Evolutionary conservation across 2,113 vertebrate species (phyloP).

Genomic region (Catharus bicknelli): DNA sequence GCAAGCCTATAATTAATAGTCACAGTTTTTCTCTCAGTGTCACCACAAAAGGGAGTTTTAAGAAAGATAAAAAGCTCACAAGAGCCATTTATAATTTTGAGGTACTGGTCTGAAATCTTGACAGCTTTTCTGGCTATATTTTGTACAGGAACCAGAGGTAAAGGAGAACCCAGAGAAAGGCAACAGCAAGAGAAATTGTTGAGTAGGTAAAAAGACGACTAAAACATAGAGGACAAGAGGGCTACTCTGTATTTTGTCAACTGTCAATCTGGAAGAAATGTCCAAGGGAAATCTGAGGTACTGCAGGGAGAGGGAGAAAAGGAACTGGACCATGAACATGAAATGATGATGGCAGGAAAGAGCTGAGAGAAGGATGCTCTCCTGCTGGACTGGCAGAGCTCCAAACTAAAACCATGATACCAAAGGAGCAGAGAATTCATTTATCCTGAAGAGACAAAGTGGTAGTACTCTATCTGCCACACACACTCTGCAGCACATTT

Average conservation of each 20-base stretch:
- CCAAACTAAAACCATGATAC: neutral
- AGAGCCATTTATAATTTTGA: neutral
- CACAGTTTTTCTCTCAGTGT: neutral
- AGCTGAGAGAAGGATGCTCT: rapidly evolving
- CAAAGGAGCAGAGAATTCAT: neutral
- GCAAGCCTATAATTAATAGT: neutral
- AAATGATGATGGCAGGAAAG: neutral
- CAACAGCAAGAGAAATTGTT: neutral
- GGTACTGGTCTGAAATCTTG: neutral
- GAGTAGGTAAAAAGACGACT: neutral
- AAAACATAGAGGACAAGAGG: neutral
- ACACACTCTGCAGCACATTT: neutral
- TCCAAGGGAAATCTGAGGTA: neutral
- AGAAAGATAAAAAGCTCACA: neutral
- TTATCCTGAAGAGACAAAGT: neutral
- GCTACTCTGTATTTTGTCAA: neutral
- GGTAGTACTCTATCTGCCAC: neutral
- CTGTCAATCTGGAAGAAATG: neutral
- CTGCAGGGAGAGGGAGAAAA: neutral
- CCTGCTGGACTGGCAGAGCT: neutral
- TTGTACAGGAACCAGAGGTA: neutral
- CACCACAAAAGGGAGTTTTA: neutral
- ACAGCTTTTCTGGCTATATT: neutral
- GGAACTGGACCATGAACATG: neutral
- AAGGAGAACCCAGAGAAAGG: neutral